These are phyloP conservation scores for Pomatorhinus ruficollis DNA, from an alignment of 2,113 vertebrate genomes.

Conservation along the genomic window DNA sequence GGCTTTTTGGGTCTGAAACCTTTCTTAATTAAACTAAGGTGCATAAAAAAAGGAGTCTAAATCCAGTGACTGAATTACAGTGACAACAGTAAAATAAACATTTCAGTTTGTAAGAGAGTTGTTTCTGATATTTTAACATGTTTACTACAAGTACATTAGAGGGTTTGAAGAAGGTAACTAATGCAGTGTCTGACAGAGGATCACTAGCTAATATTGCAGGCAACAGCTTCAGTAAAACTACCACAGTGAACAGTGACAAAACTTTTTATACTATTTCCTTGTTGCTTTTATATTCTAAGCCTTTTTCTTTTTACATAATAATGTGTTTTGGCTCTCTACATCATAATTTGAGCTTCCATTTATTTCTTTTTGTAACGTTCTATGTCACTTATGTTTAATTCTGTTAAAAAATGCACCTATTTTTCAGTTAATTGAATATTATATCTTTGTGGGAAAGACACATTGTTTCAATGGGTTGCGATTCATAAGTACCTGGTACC, in stretches of 20 bases:
- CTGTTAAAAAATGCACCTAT: neutral
- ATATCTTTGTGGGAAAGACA: neutral
- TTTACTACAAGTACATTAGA: neutral
- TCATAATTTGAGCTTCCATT: neutral
- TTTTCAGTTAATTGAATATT: neutral
- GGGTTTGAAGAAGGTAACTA: neutral
- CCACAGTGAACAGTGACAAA: neutral
- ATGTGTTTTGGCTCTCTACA: neutral
- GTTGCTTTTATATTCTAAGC: neutral
- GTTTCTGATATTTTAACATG: neutral
- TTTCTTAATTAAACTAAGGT: neutral
- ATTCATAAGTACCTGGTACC: neutral
- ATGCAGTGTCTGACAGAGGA: neutral
- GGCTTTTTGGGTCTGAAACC: neutral
- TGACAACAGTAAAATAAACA: neutral
- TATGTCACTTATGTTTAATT: neutral
- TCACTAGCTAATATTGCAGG: neutral
- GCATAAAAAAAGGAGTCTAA: neutral
- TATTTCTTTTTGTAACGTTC: neutral
- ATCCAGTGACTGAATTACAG: neutral
- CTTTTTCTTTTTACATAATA: neutral
- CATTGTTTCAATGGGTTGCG: neutral
- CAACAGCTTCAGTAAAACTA: neutral
- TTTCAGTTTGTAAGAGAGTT: neutral
- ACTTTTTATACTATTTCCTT: neutral